Conservation (phyloP, 2,888 invertebrate species). For the Pherbina coryleti region DNA sequence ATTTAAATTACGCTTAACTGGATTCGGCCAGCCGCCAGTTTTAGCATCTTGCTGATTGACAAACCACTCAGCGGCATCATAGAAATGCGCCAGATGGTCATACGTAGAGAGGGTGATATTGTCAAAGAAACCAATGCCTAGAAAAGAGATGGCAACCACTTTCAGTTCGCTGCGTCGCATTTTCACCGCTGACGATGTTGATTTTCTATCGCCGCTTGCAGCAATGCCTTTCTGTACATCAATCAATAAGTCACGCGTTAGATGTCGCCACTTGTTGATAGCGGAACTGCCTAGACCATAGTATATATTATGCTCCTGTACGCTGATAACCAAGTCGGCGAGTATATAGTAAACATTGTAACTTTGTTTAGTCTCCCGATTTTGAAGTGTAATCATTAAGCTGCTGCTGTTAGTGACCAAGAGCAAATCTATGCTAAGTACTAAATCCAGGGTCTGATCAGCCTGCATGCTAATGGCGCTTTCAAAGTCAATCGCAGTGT, state of each 20-base stretch:
- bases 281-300: conserved; percentile 82
- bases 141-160: conserved; percentile 76
- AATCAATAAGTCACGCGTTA: conserved; percentile 89
- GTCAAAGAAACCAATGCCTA: conserved; percentile 81
- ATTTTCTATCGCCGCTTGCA: conserved; percentile 67
- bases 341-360: conserved; percentile 88
- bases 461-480: conserved; percentile 74
- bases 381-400: conserved; percentile 82
- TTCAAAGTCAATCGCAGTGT: conserved; percentile 77
- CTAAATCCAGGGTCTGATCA: conserved; percentile 77
- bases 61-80: conserved; percentile 94
- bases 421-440: conserved; percentile 80
- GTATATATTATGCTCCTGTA: conserved; percentile 84
- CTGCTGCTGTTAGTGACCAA: conserved; percentile 83
- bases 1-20: conserved; percentile 82
- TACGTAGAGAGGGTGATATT: conserved; percentile 84
- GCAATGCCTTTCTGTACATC: conserved; percentile 93
- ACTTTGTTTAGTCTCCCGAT: conserved; percentile 81
- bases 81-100: conserved; percentile 92
- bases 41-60: conserved; percentile 84
- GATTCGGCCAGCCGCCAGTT: conserved; percentile 94
- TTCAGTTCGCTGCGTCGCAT: conserved; percentile 69
- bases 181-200: conserved; percentile 54
- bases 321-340: conserved; percentile 79
- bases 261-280: conserved; percentile 78